A percentile compares a stretch with the other conserved stretches of the same genome.
Conservation (phyloP, 2,888 invertebrate species). For the Plusia festucae region DNA sequence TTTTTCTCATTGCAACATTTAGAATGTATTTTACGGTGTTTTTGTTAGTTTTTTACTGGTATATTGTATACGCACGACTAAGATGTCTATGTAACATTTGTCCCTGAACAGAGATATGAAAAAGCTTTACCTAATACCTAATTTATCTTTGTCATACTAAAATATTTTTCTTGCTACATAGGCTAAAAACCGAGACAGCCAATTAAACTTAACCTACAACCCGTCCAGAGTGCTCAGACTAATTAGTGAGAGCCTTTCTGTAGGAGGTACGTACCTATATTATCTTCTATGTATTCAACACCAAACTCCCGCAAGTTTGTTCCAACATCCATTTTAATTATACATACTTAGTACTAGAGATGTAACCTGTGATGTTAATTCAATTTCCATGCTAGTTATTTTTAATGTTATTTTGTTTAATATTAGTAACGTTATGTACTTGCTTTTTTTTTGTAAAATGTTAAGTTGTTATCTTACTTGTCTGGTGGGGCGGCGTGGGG, state of each 20-base stretch:
- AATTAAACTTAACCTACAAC: constrained; percentile 2
- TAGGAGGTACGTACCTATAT: not conserved
- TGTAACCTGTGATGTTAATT: constrained; percentile 52
- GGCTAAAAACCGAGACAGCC: constrained; percentile 1
- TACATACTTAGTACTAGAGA: constrained; percentile 32
- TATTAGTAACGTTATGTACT: constrained; percentile 20
- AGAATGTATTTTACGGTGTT: not conserved
- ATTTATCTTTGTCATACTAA: constrained; percentile 12
- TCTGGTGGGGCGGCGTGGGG: constrained; percentile 83
- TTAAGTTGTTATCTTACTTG: constrained; percentile 74
- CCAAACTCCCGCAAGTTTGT: constrained; percentile 19
- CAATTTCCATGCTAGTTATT: constrained; percentile 50
- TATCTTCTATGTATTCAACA: constrained; percentile 27
- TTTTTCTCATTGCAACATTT: too few species aligned
- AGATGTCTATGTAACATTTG: too few species aligned
- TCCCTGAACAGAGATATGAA: not conserved
- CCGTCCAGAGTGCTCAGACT: constrained; percentile 10
- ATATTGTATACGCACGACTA: too few species aligned
- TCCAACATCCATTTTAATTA: constrained; percentile 54
- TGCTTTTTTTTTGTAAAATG: constrained; percentile 17
- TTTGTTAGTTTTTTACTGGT: not conserved
- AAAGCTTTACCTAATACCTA: not conserved
- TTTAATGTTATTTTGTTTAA: constrained; percentile 42
- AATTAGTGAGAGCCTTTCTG: constrained; percentile 3
- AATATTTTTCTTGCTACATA: constrained; percentile 36